Conservation (phyloP, 2,113 vertebrate genomes). For the Amphilophus citrinellus region DNA sequence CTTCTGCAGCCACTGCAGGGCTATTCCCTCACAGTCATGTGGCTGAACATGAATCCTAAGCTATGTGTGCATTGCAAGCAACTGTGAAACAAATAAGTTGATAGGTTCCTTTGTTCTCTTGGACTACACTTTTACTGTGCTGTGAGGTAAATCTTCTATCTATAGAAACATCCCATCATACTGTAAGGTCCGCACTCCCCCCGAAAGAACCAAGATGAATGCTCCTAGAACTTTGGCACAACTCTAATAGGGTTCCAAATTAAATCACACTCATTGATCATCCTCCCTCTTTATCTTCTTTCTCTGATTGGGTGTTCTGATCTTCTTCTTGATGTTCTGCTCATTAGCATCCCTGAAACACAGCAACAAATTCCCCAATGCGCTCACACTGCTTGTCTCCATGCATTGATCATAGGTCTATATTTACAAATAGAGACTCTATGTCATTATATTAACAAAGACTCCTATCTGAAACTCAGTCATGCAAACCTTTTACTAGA, state of each 20-base stretch:
- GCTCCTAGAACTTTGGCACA: conserved; percentile 20
- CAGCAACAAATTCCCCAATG: conserved; percentile 13
- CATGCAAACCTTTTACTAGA: not conserved
- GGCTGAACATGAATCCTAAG: conserved; percentile 53
- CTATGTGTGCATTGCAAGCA: not conserved
- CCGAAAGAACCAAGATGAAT: conserved; percentile 22
- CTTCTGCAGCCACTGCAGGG: conserved; percentile 52
- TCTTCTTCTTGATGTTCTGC: conserved; percentile 24
- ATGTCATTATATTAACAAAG: conserved; percentile 5
- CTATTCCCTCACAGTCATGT: conserved; percentile 44
- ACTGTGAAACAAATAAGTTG: conserved; percentile 28
- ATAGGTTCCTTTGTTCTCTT: not conserved
- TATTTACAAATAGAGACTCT: not conserved
- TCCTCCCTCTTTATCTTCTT: conserved; percentile 31
- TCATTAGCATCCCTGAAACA: conserved; percentile 60
- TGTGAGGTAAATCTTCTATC: conserved; percentile 3
- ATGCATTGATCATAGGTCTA: conserved; percentile 27
- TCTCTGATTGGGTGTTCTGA: conserved; percentile 41
- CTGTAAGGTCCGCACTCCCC: not conserved
- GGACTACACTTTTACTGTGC: not conserved
- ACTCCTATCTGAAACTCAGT: not conserved
- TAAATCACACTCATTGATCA: conserved; percentile 50
- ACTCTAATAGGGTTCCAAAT: conserved; percentile 34
- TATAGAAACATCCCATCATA: not conserved
- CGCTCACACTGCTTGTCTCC: conserved; percentile 2